Evolutionary conservation across 2,888 invertebrate species (phyloP).

Genomic region (Chrysotoxum bicinctum): DNA sequence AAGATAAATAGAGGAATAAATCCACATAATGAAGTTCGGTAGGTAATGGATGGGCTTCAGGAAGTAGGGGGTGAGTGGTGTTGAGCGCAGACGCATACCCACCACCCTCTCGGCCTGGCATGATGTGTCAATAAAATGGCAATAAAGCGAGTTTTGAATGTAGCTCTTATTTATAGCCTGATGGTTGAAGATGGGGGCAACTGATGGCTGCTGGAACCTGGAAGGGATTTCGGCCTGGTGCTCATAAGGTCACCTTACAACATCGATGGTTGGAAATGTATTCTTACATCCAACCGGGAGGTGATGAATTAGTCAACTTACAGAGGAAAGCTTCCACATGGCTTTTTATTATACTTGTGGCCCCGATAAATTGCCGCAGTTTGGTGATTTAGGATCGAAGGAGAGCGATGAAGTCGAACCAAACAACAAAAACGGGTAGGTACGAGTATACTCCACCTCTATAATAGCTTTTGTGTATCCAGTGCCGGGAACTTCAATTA

Average conservation of each 20-base stretch:
- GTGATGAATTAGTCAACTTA: conserved; percentile 73
- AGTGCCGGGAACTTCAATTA: conserved; percentile 73
- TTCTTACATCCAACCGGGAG: conserved; percentile 35
- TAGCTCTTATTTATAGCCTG: conserved; percentile 71
- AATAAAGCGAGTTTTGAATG: conserved; percentile 74
- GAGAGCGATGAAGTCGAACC: conserved; percentile 61
- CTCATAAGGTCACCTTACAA: conserved; percentile 67
- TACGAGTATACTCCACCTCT: conserved; percentile 1
- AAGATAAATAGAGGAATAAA: conserved; percentile 72
- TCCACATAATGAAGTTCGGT: conserved; percentile 73
- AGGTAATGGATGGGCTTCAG: conserved; percentile 60
- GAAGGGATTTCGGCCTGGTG: background rate
- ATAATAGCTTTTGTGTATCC: conserved; percentile 6
- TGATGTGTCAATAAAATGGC: conserved; percentile 74
- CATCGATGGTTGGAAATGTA: background rate
- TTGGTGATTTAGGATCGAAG: conserved; percentile 72
- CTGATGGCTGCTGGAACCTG: background rate
- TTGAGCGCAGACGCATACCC: conserved; percentile 61
- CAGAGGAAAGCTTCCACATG: conserved; percentile 60
- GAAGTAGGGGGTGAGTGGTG: conserved; percentile 22
- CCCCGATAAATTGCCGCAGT: conserved; percentile 73
- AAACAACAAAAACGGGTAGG: background rate
- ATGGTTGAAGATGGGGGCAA: background rate
- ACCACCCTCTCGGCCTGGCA: conserved; percentile 51
- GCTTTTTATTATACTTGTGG: conserved; percentile 72